A percentile compares a stretch with the other conserved stretches of the same genome.
These are phyloP conservation scores for Imbricaverruca yamaguchii DNA, from an alignment of 2,888 invertebrate genomes.

Conservation along the genomic window DNA sequence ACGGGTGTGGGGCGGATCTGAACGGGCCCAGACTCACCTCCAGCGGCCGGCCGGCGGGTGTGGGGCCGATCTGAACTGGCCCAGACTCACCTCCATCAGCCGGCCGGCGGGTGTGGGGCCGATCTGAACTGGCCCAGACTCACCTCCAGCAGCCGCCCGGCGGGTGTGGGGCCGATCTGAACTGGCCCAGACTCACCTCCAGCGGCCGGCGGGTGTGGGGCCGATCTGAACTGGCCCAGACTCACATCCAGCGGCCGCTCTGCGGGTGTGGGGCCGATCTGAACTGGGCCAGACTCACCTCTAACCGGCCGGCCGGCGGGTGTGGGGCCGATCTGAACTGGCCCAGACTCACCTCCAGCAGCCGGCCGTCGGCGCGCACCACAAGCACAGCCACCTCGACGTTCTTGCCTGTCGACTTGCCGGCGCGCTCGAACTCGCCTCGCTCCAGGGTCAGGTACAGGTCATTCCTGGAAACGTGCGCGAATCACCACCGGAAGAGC, in stretches of 20 bases:
- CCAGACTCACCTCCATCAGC: conserved; percentile 51
- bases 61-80: no score
- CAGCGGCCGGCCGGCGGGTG: conserved; percentile 58
- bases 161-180: conserved; percentile 38
- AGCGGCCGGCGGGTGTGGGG: conserved; percentile 50
- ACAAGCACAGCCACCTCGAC: conserved; percentile 78
- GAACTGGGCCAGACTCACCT: no score
- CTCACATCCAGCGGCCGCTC: no score
- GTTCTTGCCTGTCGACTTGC: conserved; percentile 88
- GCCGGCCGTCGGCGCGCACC: conserved; percentile 66
- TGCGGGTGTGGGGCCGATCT: no score
- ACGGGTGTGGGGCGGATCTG: no score
- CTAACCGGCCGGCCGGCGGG: no score
- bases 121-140: conserved; percentile 18
- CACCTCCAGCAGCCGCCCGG: conserved; percentile 63
- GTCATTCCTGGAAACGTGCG: conserved; percentile 59
- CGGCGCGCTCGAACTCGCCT: conserved; percentile 88
- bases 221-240: no score
- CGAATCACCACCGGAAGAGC: no score
- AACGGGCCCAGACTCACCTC: conserved; percentile 45
- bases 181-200: conserved; percentile 45
- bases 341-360: conserved; percentile 50
- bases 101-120: conserved; percentile 53
- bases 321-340: no score
- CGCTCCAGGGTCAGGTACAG: conserved; percentile 77